These are phyloP conservation scores for Alloscopus bannaensis DNA, from an alignment of 2,888 invertebrate species.

Conservation along the genomic window DNA sequence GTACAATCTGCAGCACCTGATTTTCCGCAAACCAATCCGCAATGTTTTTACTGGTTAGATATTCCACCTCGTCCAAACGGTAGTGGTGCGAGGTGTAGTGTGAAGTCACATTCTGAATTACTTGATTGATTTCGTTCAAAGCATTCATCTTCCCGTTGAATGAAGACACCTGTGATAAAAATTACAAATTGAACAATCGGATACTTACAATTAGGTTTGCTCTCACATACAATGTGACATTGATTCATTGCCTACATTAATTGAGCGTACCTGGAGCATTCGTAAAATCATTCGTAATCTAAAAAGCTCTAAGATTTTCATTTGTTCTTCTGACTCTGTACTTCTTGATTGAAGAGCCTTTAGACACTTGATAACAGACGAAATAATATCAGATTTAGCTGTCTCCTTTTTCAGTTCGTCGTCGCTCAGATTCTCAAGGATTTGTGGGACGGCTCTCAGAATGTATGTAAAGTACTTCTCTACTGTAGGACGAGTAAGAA, in stretches of 20 bases:
- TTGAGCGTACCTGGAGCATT: constrained; percentile 70
- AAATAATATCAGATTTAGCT: constrained; percentile 96
- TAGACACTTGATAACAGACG: constrained; percentile 93
- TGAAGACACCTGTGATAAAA: constrained; percentile 85
- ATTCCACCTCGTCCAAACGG: constrained; percentile 87
- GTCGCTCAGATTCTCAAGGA: constrained; percentile 94
- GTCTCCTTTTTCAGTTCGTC: constrained; percentile 97
- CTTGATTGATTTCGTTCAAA: constrained; percentile 97
- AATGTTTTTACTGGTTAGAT: constrained; percentile 95
- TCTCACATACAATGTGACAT: background rate
- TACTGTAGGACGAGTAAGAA: constrained; percentile 91
- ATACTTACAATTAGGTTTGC: background rate
- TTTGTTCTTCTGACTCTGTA: constrained; percentile 88
- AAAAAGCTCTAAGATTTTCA: constrained; percentile 92
- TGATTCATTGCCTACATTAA: background rate
- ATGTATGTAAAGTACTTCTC: constrained; percentile 95
- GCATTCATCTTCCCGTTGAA: constrained; percentile 99
- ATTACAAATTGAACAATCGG: background rate
- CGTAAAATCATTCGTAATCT: constrained; percentile 94
- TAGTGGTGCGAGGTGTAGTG: constrained; percentile 87
- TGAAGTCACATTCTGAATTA: constrained; percentile 89
- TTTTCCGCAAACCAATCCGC: constrained; percentile 98
- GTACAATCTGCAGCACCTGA: constrained; percentile 94
- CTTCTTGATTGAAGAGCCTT: constrained; percentile 92
- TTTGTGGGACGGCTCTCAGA: constrained; percentile 90